A percentile compares a stretch with the other conserved stretches of the same genome.
phyloP scores from a whole-genome alignment of 2,113 vertebrate species.

The Microcebus tavaratra region DNA sequence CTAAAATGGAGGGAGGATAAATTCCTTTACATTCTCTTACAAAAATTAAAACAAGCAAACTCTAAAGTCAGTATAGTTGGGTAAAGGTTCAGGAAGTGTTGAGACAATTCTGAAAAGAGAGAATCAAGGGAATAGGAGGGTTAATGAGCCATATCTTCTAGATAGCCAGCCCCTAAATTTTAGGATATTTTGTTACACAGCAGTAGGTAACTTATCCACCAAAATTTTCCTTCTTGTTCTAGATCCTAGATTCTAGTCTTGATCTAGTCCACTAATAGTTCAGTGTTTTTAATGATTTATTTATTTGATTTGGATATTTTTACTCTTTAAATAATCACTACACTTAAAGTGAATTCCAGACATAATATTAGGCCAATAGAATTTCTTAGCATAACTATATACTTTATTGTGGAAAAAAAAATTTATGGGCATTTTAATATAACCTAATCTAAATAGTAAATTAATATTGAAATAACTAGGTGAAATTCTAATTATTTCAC shows the following conservation, averaged over 20 bases:
- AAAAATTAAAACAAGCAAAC: neutral
- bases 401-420: neutral
- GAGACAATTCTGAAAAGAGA: neutral
- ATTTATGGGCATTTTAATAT: neutral
- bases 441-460: neutral
- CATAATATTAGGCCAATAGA: neutral
- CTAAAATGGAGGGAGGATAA: neutral
- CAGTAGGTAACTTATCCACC: neutral
- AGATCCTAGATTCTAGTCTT: neutral
- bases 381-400: neutral
- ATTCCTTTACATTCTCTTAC: neutral
- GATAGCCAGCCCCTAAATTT: neutral
- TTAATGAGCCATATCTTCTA: neutral
- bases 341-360: neutral
- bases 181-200: neutral
- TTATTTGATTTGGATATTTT: neutral
- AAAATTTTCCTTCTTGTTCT: neutral
- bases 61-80: neutral
- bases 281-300: neutral
- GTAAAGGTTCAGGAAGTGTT: neutral
- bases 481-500: neutral
- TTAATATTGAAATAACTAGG: neutral
- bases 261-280: neutral
- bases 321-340: neutral
- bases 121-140: neutral